Base-by-base conservation (phyloP, 2,113 vertebrate genomes). In the Isichthys henryi region DNA sequence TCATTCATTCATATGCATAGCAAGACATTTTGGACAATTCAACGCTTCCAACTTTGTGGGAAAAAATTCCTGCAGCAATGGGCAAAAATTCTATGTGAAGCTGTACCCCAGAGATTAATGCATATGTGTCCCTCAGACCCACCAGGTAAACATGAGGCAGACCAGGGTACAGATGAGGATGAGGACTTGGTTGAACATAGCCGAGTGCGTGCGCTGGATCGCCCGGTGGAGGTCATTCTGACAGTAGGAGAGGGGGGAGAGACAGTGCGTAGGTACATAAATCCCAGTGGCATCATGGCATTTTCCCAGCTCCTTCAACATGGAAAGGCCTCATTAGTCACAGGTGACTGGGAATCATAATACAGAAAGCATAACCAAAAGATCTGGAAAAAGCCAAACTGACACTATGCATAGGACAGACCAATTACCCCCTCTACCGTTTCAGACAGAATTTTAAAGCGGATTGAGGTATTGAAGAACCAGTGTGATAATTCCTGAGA, bases 171-270 rank as follows among this genome's bases (percentile, higher is more conserved):
- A 96, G 93, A 97, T 96, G 90, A 97, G 96, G 90, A 97, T 97
- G 92, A 97, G 95, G 91, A 97, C 96, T 93, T 97, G 96, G 93
- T 97, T 97, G 91, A 96, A 97, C 96, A 97, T 97, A 92, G 96
- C 96, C 0, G 96, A 97, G 91, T 97, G 96, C 0, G 96, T 97
- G 62, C 96, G 93, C 95, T 97, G 96, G 91, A 97, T 97, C 0
- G 96, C 96, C 74, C 96, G 93, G 93, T 97, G 96, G 87, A 97
- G 94, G 90, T 97, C 96, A 50, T 97, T 96, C 96, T 97, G 90
- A 91, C 0, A 89, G 92, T 66, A 10, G 17, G 46, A 19, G 50
- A 11, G 5, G 3, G 17, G 49, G 56, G 31, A 58, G 31, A 43
- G n/a, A 87, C 15, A 58, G 52, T 15, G 6, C 6, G 4, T 84